These are phyloP conservation scores for Gallinago nigripennis DNA, from an alignment of 2,797 vertebrate genomes.

Conservation along the genomic window DNA sequence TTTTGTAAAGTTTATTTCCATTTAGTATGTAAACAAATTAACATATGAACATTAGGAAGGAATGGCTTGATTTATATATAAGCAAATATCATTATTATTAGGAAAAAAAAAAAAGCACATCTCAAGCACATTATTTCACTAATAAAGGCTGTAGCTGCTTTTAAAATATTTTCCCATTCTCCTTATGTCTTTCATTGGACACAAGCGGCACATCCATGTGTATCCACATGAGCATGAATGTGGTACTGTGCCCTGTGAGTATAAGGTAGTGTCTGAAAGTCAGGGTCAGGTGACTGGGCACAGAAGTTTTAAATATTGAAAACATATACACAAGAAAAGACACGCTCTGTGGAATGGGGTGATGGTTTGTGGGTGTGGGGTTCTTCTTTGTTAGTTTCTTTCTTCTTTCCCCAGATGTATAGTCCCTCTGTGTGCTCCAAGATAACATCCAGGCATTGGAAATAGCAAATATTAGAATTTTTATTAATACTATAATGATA, in stretches of 20 bases:
- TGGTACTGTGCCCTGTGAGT: neutral
- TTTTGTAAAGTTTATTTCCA: neutral
- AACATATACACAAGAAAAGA: neutral
- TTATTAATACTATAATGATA: neutral
- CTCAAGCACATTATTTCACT: neutral
- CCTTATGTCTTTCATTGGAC: neutral
- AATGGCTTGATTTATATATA: neutral
- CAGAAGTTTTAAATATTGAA: neutral
- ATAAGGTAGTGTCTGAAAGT: neutral
- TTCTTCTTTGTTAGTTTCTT: neutral
- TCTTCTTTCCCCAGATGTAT: fast-evolving
- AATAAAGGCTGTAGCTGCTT: neutral
- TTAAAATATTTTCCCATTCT: neutral
- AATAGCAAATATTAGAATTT: neutral
- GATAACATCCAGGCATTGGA: neutral
- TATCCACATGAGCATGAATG: neutral
- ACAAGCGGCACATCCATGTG: too few relatives aligned
- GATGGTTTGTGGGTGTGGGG: neutral
- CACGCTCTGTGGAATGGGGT: neutral
- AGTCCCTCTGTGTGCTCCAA: neutral
- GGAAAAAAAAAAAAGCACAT: neutral
- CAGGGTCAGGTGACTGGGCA: neutral
- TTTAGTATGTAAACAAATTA: neutral
- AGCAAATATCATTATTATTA: neutral
- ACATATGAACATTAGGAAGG: neutral